These are phyloP conservation scores for Synergus gifuensis DNA, from an alignment of 2,888 invertebrate species.

Conservation along the genomic window DNA sequence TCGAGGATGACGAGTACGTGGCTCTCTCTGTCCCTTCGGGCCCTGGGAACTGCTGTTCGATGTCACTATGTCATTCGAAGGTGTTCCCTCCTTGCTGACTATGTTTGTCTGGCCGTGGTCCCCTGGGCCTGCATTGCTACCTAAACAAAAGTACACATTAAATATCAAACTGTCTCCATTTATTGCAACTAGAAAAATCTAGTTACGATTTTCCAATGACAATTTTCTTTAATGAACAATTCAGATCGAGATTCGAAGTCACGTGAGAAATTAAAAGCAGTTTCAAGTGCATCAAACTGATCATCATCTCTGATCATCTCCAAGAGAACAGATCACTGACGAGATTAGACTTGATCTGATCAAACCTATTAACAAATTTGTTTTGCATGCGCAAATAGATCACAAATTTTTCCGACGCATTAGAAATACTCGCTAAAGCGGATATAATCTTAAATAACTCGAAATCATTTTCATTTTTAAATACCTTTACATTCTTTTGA, in stretches of 20 bases:
- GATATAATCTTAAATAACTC: no score
- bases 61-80: slow-evolving; percentile 70
- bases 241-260: background rate
- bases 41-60: slow-evolving; percentile 72
- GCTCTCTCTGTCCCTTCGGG: slow-evolving; percentile 75
- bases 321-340: background rate
- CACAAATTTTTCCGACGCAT: background rate
- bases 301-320: background rate
- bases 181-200: background rate
- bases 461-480: no score
- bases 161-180: background rate
- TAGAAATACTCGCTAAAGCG: background rate
- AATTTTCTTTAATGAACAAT: background rate
- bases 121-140: slow-evolving; percentile 71
- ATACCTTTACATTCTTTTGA: no score
- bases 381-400: background rate
- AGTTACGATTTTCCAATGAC: background rate
- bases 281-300: background rate
- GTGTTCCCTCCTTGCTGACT: slow-evolving; percentile 71
- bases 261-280: background rate
- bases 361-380: background rate
- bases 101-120: slow-evolving; percentile 63
- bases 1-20: slow-evolving; percentile 72
- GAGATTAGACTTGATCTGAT: background rate
- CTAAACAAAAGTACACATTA: slow-evolving; percentile 59